Evolutionary conservation across 2,797 vertebrate genomes (phyloP).

Genomic region (Poecilia wingei): DNA sequence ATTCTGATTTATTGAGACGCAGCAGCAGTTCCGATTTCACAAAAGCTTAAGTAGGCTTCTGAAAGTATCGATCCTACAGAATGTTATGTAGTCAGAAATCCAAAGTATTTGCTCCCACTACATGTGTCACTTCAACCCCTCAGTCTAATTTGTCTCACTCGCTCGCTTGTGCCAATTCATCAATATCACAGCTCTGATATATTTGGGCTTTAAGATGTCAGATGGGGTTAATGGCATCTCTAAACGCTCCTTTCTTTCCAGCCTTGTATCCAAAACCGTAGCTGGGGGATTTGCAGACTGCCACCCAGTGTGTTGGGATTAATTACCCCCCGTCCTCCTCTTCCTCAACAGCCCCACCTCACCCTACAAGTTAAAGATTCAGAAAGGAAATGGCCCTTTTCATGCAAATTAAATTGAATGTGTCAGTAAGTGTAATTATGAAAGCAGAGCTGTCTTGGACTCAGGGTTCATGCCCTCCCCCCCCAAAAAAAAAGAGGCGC

Average conservation of each 20-base stretch:
- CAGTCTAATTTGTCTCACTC: conserved; percentile 39
- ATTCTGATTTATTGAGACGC: neutral
- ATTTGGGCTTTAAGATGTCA: conserved; percentile 59
- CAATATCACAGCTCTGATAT: conserved; percentile 65
- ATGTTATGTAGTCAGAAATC: conserved; percentile 33
- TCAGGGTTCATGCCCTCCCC: conserved; percentile 46
- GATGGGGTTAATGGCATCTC: conserved; percentile 78
- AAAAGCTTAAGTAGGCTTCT: neutral
- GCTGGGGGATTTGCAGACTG: conserved; percentile 70
- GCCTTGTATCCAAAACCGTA: conserved; percentile 59
- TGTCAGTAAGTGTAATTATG: conserved; percentile 82
- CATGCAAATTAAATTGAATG: conserved; percentile 83
- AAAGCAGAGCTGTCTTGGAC: conserved; percentile 67
- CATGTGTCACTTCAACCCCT: conserved; percentile 21
- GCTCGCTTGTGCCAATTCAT: conserved; percentile 59
- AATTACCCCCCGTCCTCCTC: conserved; percentile 76
- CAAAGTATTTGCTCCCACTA: conserved; percentile 1
- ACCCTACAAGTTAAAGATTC: conserved; percentile 77
- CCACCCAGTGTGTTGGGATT: conserved; percentile 77
- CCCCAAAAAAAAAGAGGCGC: conserved; percentile 40
- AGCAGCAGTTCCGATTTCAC: neutral
- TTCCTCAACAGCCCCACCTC: conserved; percentile 63
- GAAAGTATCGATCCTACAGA: conserved; percentile 16
- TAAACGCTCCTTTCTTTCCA: conserved; percentile 70
- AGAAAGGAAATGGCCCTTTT: conserved; percentile 77